phyloP scores from a whole-genome alignment of 2,888 invertebrate species.

The Chrysolina haemoptera region DNA sequence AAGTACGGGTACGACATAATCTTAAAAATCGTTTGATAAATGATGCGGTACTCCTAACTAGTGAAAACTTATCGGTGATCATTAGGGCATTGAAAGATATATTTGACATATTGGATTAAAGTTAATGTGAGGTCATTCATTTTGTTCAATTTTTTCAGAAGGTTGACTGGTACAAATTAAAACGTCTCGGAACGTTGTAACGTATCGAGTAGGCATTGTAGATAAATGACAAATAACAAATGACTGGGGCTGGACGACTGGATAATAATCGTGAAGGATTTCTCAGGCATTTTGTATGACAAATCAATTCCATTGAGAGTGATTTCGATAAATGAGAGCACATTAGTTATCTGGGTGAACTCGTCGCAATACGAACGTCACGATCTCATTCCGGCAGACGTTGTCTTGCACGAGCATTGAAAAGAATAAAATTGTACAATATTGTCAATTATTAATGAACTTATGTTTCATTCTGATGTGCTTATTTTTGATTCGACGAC shows the following conservation, averaged over 20 bases:
- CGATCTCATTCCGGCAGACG: too few species aligned
- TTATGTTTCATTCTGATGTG: too few species aligned
- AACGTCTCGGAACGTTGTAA: slow-evolving; percentile 13
- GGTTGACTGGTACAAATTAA: slow-evolving; percentile 17
- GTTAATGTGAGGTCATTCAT: slow-evolving; percentile 35
- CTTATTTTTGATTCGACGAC: too few species aligned
- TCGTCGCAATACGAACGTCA: too few species aligned
- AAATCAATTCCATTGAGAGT: not conserved
- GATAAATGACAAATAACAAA: slow-evolving; percentile 19
- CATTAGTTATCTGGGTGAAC: too few species aligned
- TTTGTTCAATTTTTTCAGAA: slow-evolving; percentile 25
- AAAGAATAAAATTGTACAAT: too few species aligned
- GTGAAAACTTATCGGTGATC: slow-evolving; percentile 34
- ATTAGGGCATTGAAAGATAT: slow-evolving; percentile 38
- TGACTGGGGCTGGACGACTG: slow-evolving; percentile 2
- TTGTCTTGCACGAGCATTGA: too few species aligned
- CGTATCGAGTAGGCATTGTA: slow-evolving; percentile 17
- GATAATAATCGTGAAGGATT: slow-evolving; percentile 11
- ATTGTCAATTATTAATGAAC: too few species aligned
- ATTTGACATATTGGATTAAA: slow-evolving; percentile 41
- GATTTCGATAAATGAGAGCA: not conserved
- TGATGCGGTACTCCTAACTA: slow-evolving; percentile 37
- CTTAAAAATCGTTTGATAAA: slow-evolving; percentile 36
- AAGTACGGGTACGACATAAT: slow-evolving; percentile 31
- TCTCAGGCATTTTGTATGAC: slow-evolving; percentile 11